A percentile compares a stretch with the other conserved stretches of the same genome.
These are phyloP conservation scores for Volucella inanis DNA, from an alignment of 2,888 invertebrate species.

Conservation along the genomic window DNA sequence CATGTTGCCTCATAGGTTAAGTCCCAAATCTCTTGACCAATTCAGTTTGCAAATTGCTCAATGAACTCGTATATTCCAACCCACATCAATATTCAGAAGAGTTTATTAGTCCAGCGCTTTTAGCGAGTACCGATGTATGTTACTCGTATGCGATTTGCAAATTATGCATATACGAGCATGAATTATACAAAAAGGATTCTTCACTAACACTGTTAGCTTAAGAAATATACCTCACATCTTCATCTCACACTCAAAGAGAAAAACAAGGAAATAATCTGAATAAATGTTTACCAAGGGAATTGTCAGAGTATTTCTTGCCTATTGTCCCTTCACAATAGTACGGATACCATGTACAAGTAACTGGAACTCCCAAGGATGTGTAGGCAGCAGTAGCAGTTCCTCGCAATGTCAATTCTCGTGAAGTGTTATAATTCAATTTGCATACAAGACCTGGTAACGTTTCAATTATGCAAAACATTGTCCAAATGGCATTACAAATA, in stretches of 20 bases:
- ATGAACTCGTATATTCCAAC: not conserved
- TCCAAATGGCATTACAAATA: slow-evolving; percentile 44
- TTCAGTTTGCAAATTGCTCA: slow-evolving; percentile 10
- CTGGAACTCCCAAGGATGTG: slow-evolving; percentile 53
- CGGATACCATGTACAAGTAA: slow-evolving; percentile 10
- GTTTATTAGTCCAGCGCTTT: not conserved
- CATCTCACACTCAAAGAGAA: slow-evolving; percentile 45
- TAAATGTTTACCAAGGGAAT: slow-evolving; percentile 81
- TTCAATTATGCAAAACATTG: slow-evolving; percentile 68
- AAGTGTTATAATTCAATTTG: slow-evolving; percentile 67
- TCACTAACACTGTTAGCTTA: slow-evolving; percentile 16
- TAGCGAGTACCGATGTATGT: not conserved
- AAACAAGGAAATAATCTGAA: slow-evolving; percentile 79
- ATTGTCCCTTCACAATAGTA: slow-evolving; percentile 37
- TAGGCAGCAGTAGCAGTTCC: slow-evolving; percentile 22
- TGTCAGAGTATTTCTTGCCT: slow-evolving; percentile 77
- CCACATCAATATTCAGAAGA: slow-evolving; percentile 4
- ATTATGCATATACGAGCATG: slow-evolving; percentile 46
- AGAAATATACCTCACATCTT: slow-evolving; percentile 51
- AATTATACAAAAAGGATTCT: slow-evolving; percentile 51
- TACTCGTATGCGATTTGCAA: slow-evolving; percentile 31
- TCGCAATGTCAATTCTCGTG: slow-evolving; percentile 39
- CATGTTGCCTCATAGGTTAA: too few species aligned
- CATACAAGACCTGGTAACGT: slow-evolving; percentile 61
- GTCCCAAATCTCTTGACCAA: slow-evolving; percentile 24